These are phyloP conservation scores for Dipodomys ordii DNA, from an alignment of 2,113 vertebrate genomes.

Conservation along the genomic window DNA sequence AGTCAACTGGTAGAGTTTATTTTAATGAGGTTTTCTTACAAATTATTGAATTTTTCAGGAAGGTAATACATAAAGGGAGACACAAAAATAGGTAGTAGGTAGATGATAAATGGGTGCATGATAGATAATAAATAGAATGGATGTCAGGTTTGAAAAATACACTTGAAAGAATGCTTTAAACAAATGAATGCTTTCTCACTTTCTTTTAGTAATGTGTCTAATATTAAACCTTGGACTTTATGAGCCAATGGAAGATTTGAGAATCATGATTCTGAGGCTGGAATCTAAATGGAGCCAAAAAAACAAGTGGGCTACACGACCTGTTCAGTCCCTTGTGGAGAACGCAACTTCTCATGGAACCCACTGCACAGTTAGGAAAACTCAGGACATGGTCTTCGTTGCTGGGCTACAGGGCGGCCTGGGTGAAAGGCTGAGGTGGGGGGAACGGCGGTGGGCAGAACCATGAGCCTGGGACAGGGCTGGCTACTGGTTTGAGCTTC, in stretches of 20 bases:
- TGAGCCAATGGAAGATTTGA: background rate
- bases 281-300: background rate
- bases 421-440: too few species aligned
- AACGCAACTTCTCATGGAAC: background rate
- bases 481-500: too few species aligned
- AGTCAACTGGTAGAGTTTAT: background rate
- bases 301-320: too few species aligned
- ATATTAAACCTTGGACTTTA: background rate
- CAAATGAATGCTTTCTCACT: background rate
- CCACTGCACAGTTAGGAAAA: background rate
- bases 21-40: background rate
- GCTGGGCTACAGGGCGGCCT: too few species aligned
- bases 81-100: background rate
- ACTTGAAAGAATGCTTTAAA: background rate
- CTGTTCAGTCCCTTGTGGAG: background rate
- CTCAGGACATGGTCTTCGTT: background rate
- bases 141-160: background rate
- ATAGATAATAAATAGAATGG: too few species aligned
- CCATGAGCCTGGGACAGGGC: too few species aligned
- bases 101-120: background rate
- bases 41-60: constrained; percentile 35
- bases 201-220: background rate
- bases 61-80: background rate
- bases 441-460: too few species aligned
- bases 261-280: background rate